A percentile compares a stretch with the other conserved stretches of the same genome.
Conservation (phyloP, 1,140 invertebrate genomes). For the Acromyrmex charruanus region DNA sequence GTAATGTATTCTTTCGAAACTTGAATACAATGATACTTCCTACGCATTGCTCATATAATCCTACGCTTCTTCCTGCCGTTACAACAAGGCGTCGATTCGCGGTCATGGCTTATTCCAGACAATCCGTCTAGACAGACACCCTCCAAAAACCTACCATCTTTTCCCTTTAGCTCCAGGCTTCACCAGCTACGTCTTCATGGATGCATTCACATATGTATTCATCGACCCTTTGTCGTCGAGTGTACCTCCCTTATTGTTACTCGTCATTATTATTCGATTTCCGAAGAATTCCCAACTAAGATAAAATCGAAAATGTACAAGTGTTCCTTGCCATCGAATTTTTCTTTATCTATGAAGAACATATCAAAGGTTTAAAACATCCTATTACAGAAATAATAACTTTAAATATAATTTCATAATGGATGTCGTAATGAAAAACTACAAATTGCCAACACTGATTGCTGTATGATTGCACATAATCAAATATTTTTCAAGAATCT, state of each 20-base stretch:
- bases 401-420: neutral
- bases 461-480: neutral
- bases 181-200: constrained; percentile 23
- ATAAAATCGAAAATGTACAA: constrained; percentile 17
- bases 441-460: neutral
- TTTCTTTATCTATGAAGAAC: neutral
- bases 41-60: constrained; percentile 31
- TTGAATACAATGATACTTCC: constrained; percentile 28
- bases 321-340: neutral
- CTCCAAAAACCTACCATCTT: constrained; percentile 68
- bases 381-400: constrained; percentile 7
- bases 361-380: neutral
- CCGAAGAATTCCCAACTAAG: neutral
- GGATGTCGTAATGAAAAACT: neutral
- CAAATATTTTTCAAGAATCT: neutral
- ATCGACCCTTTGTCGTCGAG: constrained; percentile 22
- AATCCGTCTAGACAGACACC: constrained; percentile 75
- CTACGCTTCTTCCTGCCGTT: constrained; percentile 44
- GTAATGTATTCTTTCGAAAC: constrained; percentile 21
- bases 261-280: constrained; percentile 46
- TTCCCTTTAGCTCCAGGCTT: constrained; percentile 54
- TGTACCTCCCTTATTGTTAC: constrained; percentile 3
- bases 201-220: constrained; percentile 32
- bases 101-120: constrained; percentile 62
- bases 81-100: constrained; percentile 60